These are phyloP conservation scores for Intoshia linei DNA, from an alignment of 1,140 invertebrate genomes.

Conservation along the genomic window DNA sequence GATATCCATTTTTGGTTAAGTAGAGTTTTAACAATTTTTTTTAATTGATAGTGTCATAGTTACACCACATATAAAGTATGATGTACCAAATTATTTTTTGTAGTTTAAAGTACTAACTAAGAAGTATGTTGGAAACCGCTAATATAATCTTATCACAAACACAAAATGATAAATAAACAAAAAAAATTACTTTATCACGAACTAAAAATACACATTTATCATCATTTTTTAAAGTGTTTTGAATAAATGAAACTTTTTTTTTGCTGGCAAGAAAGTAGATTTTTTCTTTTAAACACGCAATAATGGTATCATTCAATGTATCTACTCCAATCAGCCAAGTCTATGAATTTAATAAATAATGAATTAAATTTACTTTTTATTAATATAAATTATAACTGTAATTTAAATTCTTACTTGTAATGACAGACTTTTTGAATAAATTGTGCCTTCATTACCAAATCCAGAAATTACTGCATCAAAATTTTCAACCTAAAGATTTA, in stretches of 20 bases:
- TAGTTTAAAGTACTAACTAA: slow-evolving; percentile 30
- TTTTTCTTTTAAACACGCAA: slow-evolving; percentile 45
- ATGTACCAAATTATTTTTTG: slow-evolving; percentile 43
- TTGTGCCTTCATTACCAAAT: too few relatives aligned
- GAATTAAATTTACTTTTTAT: too few relatives aligned
- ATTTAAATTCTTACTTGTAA: too few relatives aligned
- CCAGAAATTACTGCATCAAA: too few relatives aligned
- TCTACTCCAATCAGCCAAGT: slow-evolving; percentile 89
- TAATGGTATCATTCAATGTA: slow-evolving; percentile 65
- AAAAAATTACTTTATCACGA: slow-evolving; percentile 44
- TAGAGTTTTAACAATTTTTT: too few relatives aligned
- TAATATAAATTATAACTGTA: too few relatives aligned
- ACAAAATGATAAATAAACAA: not conserved
- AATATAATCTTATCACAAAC: slow-evolving; percentile 3
- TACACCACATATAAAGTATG: slow-evolving; percentile 4
- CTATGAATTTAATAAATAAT: slow-evolving; percentile 25
- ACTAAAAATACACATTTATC: slow-evolving; percentile 34
- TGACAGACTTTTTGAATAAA: too few relatives aligned
- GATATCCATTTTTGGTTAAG: too few relatives aligned
- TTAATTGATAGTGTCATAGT: too few relatives aligned
- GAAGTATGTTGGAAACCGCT: slow-evolving; percentile 1
- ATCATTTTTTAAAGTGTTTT: slow-evolving; percentile 48
- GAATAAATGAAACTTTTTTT: slow-evolving; percentile 82
- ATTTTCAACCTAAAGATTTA: too few relatives aligned
- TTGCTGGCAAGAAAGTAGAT: slow-evolving; percentile 71